phyloP scores from a whole-genome alignment of 2,888 invertebrate species.

The Epistrophella euchroma region DNA sequence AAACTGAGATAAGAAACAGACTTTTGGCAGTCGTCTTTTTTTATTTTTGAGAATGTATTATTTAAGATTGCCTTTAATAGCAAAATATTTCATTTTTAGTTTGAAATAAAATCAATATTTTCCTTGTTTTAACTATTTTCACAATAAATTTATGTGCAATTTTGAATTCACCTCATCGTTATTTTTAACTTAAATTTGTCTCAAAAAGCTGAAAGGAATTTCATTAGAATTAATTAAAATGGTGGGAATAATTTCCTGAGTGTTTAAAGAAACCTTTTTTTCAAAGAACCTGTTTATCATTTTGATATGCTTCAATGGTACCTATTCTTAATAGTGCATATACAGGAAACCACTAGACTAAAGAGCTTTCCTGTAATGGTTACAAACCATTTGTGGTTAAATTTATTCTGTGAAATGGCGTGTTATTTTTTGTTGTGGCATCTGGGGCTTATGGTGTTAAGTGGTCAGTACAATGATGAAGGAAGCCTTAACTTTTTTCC shows the following conservation, averaged over 20 bases:
- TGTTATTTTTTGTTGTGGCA: conserved; percentile 33
- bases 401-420: conserved; percentile 42
- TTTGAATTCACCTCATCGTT: background rate
- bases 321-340: background rate
- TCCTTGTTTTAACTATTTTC: background rate
- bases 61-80: background rate
- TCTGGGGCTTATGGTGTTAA: conserved; percentile 8
- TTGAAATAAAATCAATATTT: too few species aligned
- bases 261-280: background rate
- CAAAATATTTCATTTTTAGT: too few species aligned
- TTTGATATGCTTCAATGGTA: background rate
- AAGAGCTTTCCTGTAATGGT: conserved; percentile 13
- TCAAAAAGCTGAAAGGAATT: background rate
- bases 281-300: background rate
- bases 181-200: background rate
- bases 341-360: conserved; percentile 2
- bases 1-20: background rate
- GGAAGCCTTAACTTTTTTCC: background rate
- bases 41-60: background rate
- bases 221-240: conserved; percentile 8
- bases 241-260: background rate
- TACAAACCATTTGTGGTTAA: conserved; percentile 43
- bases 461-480: conserved; percentile 17
- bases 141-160: background rate
- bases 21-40: background rate